These are phyloP conservation scores for Jordanella pulchra DNA, from an alignment of 2,797 vertebrate genomes.

Conservation along the genomic window DNA sequence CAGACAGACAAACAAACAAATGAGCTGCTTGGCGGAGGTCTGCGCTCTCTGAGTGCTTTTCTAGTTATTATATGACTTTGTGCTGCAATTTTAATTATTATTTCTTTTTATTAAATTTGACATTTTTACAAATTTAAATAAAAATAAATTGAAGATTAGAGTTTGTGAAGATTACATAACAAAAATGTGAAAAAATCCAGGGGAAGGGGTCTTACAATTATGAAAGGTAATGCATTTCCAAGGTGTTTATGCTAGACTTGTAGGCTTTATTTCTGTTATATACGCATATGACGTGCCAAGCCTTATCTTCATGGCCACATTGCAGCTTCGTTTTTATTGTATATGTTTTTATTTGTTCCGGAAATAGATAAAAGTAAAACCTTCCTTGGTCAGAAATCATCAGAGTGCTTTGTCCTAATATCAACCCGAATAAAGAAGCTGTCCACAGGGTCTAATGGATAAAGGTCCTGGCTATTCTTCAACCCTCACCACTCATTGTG, in stretches of 20 bases:
- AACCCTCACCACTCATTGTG: constrained; percentile 50
- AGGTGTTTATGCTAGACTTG: constrained; percentile 76
- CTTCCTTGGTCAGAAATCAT: constrained; percentile 53
- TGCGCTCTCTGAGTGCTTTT: no score
- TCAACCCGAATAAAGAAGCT: constrained; percentile 35
- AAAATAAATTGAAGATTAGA: neutral
- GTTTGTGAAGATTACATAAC: neutral
- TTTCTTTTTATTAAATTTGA: no score
- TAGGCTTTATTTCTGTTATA: constrained; percentile 72
- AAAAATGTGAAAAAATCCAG: neutral
- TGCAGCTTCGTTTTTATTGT: constrained; percentile 65
- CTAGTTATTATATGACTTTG: neutral
- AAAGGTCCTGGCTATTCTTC: constrained; percentile 56
- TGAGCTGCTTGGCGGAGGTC: no score
- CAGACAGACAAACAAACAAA: no score
- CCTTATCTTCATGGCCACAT: constrained; percentile 71
- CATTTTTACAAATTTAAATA: no score
- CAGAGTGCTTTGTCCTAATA: constrained; percentile 56
- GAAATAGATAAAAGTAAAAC: constrained; percentile 29
- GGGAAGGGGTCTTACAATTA: neutral
- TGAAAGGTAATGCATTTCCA: neutral
- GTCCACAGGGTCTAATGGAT: constrained; percentile 64
- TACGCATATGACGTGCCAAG: constrained; percentile 71
- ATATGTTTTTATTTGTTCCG: constrained; percentile 67
- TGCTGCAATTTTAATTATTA: no score